Base-by-base conservation (phyloP, 2,888 invertebrate genomes). In the Athalia circularis region DNA sequence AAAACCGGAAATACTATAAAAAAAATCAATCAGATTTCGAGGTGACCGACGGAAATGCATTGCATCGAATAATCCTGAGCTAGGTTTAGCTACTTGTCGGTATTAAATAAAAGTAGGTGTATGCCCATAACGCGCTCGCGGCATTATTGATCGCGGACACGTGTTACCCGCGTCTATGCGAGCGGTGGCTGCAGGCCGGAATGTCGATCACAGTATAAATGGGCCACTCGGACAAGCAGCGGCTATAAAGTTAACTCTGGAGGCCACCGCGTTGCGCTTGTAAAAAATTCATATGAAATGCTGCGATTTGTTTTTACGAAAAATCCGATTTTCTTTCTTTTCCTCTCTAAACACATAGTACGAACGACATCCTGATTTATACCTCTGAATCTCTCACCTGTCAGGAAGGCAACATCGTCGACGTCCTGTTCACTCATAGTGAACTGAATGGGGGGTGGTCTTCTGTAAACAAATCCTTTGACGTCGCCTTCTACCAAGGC, bases 371-470 rank as follows among this genome's bases (percentile, higher is more conserved):
- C 7, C 5, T 3, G 7, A 65, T 65, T 43, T 9, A 65, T n/a
- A n/a, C 9, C 64, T 47, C n/a, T 52, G 5, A 50, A 4, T 6
- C 15, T 78, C 91, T 91, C 85, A 96, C 96, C 97, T 92, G 97
- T 97, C 91, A 97, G 92, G 92, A 97, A 97, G 81, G 97, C 97
- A 87, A 97, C 96, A 92, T 97, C 97, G 90, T 97, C 97, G 89
- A 97, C 94, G 92, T 97, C 97, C 90, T 96, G 96, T 89, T 97
- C 97, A 91, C 96, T 96, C 96, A 97, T 95, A 81, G 87, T 87
- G 87, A 90, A 88, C 81, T 87, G 88, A 86, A 87, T 88, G 80
- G 86, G 87, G 79, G 86, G 87, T 81, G 86, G 86, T 86, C 89
- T 85, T 81, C 88, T 87, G 86, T 89, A 88, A 83, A 89, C 89